phyloP scores from a whole-genome alignment of 2,888 invertebrate species.

The Eugnorisma glareosa region DNA sequence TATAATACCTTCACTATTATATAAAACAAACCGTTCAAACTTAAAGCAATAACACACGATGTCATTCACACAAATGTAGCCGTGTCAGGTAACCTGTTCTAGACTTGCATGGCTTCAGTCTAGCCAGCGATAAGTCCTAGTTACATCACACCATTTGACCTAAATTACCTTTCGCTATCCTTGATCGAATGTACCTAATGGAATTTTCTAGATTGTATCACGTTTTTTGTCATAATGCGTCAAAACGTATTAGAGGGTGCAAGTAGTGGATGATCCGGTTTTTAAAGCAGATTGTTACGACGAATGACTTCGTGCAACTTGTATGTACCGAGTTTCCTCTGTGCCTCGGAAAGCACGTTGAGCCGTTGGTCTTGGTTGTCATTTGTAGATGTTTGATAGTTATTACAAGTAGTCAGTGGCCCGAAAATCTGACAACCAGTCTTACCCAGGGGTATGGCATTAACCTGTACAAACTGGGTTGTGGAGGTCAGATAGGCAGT shows the following conservation, averaged over 20 bases:
- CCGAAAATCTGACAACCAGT: background rate
- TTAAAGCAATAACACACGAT: constrained; percentile 39
- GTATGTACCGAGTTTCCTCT: background rate
- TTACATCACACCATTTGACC: constrained; percentile 64
- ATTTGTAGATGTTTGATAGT: background rate
- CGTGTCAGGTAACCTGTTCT: constrained; percentile 49
- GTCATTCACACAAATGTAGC: constrained; percentile 56
- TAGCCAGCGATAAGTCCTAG: constrained; percentile 60
- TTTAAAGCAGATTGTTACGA: background rate
- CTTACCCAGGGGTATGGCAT: background rate
- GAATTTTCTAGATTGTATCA: constrained; percentile 48
- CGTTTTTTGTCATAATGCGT: constrained; percentile 50
- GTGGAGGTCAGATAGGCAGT: background rate
- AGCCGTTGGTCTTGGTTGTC: too few species aligned
- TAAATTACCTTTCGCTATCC: constrained; percentile 61
- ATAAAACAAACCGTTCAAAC: constrained; percentile 15
- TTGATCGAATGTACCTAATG: constrained; percentile 52
- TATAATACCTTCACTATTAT: too few species aligned
- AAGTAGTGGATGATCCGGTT: constrained; percentile 4
- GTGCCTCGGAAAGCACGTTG: background rate
- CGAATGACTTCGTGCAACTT: background rate
- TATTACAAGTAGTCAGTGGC: background rate
- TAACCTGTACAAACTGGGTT: background rate
- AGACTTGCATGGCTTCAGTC: constrained; percentile 64
- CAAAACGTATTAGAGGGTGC: constrained; percentile 3